Conservation (phyloP, 2,113 vertebrate genomes). For the Lampris incognitus region DNA sequence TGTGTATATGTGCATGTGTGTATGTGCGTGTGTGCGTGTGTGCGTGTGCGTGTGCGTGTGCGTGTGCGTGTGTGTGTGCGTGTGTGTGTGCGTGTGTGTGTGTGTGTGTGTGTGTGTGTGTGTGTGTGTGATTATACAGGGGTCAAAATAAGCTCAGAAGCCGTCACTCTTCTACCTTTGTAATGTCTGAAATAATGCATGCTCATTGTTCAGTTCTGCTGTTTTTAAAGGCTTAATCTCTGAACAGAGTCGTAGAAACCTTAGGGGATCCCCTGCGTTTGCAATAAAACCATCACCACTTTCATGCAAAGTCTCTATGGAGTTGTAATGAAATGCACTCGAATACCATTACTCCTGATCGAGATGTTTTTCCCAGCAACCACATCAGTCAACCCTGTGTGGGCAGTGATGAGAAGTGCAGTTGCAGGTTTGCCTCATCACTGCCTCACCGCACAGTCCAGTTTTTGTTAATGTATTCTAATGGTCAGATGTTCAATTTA, state of each 20-base stretch:
- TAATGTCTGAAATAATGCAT: background rate
- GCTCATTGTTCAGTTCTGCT: background rate
- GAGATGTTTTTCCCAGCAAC: conserved; percentile 27
- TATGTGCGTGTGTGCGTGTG: conserved; percentile 1
- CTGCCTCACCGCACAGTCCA: background rate
- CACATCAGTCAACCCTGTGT: background rate
- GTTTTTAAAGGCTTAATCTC: background rate
- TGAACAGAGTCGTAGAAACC: too few species aligned
- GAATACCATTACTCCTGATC: conserved; percentile 18
- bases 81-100: background rate
- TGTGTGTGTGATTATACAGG: background rate
- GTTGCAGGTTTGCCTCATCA: background rate
- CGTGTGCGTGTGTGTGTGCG: background rate
- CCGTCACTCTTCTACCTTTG: background rate
- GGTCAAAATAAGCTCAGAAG: background rate
- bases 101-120: conserved; percentile 2
- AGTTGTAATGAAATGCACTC: conserved; percentile 1
- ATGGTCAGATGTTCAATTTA: conserved; percentile 35
- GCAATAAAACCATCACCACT: background rate
- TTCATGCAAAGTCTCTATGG: conserved; percentile 2
- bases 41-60: background rate
- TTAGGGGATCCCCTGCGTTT: background rate
- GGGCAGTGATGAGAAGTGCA: conserved; percentile 12
- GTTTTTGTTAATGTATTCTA: conserved; percentile 29
- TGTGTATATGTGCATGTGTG: background rate